Evolutionary conservation across 2,888 invertebrate genomes (phyloP), one percentile per base, ranked within the genome.

Genomic region (Lasioglossum figueresi): DNA sequence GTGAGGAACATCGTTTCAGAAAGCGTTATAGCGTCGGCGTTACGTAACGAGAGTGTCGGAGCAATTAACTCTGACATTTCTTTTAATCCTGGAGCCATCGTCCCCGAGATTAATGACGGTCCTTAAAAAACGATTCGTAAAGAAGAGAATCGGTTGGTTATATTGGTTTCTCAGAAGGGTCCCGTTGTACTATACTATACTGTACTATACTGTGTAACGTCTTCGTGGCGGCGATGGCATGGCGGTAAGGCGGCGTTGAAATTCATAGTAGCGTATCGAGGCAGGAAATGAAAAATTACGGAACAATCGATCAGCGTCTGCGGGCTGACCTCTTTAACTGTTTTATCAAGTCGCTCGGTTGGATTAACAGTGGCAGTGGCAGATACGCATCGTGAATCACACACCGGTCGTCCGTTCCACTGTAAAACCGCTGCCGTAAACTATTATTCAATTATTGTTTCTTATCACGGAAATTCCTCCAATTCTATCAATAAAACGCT

Each of bases 291-390:
- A 83, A 84, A 78, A 84, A 83, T 84, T 84, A 84, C 84, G 71
- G 85, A 85, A 85, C 85, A 85, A 85, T 85, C 85, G 85, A 85
- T 85, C 85, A 80, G 85, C 84, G 84, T 84, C 85, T 84, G 81
- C 77, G 43, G 70, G 76, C 71, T 84, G 85, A 85, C 84, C 84
- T 84, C 84, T 77, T 85, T 85, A 85, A 85, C 85, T 78, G 77
- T 80, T 80, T 85, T 85, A 85, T 85, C 85, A 78, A 84, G 80
- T 72, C 71, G 85, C 45, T 63, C 73, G 80, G 84, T 75, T 37
- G 75, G 78, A 63, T 84, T 75, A 84, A 82, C 70, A 82, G 40
- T 40, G 66, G 52, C 73, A 43, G 43, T 59, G 48, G 83, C 52
- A 66, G 83, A 84, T 75, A 84, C 75, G 48, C 59, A 59, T 59